Evolutionary conservation across 2,797 vertebrate species (phyloP).

Genomic region (Oophaga sylvatica): DNA sequence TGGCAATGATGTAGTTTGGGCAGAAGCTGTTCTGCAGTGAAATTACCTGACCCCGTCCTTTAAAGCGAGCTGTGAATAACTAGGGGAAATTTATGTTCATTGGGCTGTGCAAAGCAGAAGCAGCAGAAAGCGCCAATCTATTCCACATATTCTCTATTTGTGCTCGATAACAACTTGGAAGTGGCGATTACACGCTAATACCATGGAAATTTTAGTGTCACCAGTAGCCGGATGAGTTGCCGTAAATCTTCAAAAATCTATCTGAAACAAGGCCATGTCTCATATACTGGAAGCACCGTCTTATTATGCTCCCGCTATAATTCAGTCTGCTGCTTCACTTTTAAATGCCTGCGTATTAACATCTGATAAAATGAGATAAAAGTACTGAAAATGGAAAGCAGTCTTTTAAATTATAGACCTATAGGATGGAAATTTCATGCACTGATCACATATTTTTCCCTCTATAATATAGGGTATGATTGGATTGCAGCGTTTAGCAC

Average conservation of each 20-base stretch:
- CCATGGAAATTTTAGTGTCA: slow-evolving; percentile 53
- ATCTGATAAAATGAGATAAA: slow-evolving; percentile 47
- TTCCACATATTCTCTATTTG: slow-evolving; percentile 43
- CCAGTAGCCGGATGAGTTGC: slow-evolving; percentile 23
- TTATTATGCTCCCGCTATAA: slow-evolving; percentile 44
- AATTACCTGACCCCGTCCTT: slow-evolving; percentile 45
- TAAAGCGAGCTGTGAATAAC: slow-evolving; percentile 36
- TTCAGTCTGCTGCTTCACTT: slow-evolving; percentile 40
- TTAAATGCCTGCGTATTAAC: slow-evolving; percentile 48
- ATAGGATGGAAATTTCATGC: slow-evolving; percentile 14
- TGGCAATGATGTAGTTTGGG: slow-evolving; percentile 19
- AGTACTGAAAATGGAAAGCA: slow-evolving; percentile 22
- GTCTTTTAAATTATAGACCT: slow-evolving; percentile 28
- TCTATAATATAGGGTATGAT: slow-evolving; percentile 7
- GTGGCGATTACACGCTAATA: slow-evolving; percentile 54
- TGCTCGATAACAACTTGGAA: slow-evolving; percentile 41
- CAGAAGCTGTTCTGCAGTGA: slow-evolving; percentile 30
- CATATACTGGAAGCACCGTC: neutral
- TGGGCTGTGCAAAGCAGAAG: slow-evolving; percentile 42
- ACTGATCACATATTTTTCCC: slow-evolving; percentile 11
- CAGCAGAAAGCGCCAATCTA: slow-evolving; percentile 22
- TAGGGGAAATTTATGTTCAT: slow-evolving; percentile 29
- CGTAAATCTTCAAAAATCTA: slow-evolving; percentile 38
- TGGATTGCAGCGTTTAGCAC: slow-evolving; percentile 18
- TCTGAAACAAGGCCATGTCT: slow-evolving; percentile 25